Evolutionary conservation across 2,797 vertebrate species (phyloP).

Genomic region (Coendou prehensilis): DNA sequence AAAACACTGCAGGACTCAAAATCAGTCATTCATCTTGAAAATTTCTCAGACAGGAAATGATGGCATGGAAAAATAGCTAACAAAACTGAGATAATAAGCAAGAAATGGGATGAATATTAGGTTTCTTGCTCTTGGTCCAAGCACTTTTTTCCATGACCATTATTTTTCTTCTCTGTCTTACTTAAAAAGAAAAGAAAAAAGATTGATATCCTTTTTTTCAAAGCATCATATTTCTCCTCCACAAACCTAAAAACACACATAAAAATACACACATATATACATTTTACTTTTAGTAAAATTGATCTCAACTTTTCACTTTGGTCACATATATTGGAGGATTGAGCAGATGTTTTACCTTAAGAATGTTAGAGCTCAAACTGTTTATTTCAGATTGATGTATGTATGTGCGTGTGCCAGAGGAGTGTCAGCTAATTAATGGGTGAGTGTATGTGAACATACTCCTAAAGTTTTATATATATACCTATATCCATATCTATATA

Average conservation of each 20-base stretch:
- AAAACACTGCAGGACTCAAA: background rate
- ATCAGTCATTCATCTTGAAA: background rate
- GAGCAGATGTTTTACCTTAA: background rate
- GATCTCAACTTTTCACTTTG: background rate
- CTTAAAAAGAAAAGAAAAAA: background rate
- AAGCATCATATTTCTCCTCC: background rate
- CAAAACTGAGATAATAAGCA: background rate
- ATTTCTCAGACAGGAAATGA: background rate
- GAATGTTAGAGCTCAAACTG: too few species aligned
- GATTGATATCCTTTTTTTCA: background rate
- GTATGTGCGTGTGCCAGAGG: too few species aligned
- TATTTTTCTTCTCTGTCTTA: background rate
- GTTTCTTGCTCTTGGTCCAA: background rate
- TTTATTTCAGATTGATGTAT: background rate
- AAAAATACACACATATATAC: background rate
- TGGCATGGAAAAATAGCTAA: background rate
- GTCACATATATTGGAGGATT: background rate
- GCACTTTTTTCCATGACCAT: background rate
- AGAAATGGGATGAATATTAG: background rate
- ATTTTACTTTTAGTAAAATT: conserved; percentile 5
- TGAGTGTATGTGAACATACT: background rate
- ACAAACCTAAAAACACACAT: background rate
- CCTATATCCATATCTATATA: too few species aligned
- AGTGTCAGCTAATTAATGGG: background rate
- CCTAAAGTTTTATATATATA: background rate